Conservation (phyloP, 2,797 vertebrate genomes). For the Tenualosa ilisha region DNA sequence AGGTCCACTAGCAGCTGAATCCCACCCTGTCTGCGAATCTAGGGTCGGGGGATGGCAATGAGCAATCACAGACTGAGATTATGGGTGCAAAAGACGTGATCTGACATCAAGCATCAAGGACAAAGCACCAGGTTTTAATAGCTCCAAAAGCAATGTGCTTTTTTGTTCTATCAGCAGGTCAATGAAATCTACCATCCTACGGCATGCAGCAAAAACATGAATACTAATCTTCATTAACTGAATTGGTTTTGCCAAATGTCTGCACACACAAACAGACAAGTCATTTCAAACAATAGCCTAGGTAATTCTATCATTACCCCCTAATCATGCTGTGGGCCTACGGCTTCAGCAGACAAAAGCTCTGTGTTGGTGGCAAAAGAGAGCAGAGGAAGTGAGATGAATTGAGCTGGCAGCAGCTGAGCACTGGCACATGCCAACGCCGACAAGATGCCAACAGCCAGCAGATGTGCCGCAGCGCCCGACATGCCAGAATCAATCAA, state of each 20-base stretch:
- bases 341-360: constrained; percentile 13
- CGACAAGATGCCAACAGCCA: constrained; percentile 23
- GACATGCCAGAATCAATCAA: constrained; percentile 26
- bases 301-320: background rate
- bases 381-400: constrained; percentile 25
- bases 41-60: constrained; percentile 21
- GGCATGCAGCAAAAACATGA: background rate
- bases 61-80: background rate
- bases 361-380: background rate
- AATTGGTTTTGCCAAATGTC: background rate
- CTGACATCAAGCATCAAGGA: background rate
- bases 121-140: background rate
- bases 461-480: constrained; percentile 27
- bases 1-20: constrained; percentile 96
- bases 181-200: no score
- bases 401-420: background rate
- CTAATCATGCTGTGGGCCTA: constrained; percentile 22
- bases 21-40: constrained; percentile 96
- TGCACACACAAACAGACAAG: background rate
- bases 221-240: background rate
- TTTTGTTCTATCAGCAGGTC: background rate
- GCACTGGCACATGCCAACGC: background rate
- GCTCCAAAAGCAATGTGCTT: background rate
- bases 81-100: background rate
- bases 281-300: background rate